Evolutionary conservation across 2,797 vertebrate genomes (phyloP).

Genomic region (Pitangus sulphuratus): DNA sequence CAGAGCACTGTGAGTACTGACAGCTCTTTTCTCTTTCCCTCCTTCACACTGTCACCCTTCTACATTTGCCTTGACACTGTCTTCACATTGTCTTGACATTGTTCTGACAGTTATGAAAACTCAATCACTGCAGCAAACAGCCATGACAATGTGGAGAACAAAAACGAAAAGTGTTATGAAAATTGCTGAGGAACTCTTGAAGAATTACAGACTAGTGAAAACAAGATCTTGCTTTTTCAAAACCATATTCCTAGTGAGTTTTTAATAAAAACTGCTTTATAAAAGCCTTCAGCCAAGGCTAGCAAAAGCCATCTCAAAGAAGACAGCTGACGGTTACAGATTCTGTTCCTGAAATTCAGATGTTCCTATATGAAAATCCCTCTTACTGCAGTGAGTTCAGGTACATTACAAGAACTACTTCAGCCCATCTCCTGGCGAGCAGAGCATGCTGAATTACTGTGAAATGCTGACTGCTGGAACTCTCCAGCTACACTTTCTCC

Average conservation of each 20-base stretch:
- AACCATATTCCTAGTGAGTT: neutral
- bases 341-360: neutral
- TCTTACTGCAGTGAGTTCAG: neutral
- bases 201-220: neutral
- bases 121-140: constrained; percentile 41
- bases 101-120: constrained; percentile 46
- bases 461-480: neutral
- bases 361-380: neutral
- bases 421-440: neutral
- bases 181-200: constrained; percentile 4
- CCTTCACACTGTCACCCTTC: constrained; percentile 11
- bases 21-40: constrained; percentile 36
- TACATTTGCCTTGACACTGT: constrained; percentile 37
- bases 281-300: neutral
- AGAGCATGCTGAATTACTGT: neutral
- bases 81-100: constrained; percentile 38
- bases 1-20: constrained; percentile 1
- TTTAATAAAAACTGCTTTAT: neutral
- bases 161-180: neutral
- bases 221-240: neutral
- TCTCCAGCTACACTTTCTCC: neutral
- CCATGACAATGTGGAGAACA: neutral
- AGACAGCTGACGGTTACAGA: neutral
- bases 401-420: neutral
- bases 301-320: neutral